A percentile compares a stretch with the other conserved stretches of the same genome.
Conservation (phyloP, 2,888 invertebrate species). For the Lasioglossum villosulum region DNA sequence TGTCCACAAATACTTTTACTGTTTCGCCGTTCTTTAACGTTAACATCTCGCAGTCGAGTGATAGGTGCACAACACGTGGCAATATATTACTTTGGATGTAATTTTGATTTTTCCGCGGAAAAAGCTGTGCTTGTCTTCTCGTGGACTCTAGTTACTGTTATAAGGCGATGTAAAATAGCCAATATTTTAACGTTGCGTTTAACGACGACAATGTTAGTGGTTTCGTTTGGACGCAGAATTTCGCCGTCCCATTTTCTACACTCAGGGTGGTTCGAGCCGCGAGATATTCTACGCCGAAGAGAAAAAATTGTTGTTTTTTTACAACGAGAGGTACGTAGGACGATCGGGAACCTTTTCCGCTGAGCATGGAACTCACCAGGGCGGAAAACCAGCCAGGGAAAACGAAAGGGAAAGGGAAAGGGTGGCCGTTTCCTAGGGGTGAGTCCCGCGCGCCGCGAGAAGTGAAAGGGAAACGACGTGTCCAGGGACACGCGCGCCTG, state of each 20-base stretch:
- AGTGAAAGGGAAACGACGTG: constrained; percentile 64
- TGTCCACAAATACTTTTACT: neutral
- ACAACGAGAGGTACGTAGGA: neutral
- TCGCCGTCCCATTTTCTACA: neutral
- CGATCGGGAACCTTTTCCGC: constrained; percentile 26
- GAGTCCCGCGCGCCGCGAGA: constrained; percentile 43
- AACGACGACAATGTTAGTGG: neutral
- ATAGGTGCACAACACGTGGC: too few relatives aligned
- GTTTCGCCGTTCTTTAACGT: too few relatives aligned
- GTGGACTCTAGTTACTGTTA: too few relatives aligned
- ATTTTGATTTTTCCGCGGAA: neutral
- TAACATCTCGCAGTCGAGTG: too few relatives aligned
- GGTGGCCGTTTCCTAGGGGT: constrained; percentile 62
- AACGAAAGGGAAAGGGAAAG: constrained; percentile 64
- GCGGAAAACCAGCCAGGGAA: constrained; percentile 60
- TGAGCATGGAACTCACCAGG: constrained; percentile 35
- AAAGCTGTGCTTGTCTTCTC: too few relatives aligned
- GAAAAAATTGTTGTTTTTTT: neutral
- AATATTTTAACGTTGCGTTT: neutral
- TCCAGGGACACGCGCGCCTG: constrained; percentile 48
- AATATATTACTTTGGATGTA: neutral
- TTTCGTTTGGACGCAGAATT: too few relatives aligned
- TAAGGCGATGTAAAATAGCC: neutral
- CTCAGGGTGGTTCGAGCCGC: neutral
- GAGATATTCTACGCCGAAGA: neutral